phyloP scores from a whole-genome alignment of 2,797 vertebrate genomes.

The Potorous gilbertii region DNA sequence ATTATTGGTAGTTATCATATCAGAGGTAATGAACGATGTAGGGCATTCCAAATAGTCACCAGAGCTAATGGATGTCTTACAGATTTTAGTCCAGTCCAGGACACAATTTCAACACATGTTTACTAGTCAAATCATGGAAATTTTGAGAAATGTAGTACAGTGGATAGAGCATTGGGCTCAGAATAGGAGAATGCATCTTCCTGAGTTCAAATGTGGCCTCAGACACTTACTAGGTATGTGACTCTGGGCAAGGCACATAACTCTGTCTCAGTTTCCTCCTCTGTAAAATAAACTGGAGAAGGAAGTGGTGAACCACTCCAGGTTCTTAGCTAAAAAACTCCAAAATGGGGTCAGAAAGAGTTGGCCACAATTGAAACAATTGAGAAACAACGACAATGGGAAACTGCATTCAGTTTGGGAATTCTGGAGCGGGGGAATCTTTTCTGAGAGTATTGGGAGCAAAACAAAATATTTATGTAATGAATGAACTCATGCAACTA shows the following conservation, averaged over 20 bases:
- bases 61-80: neutral
- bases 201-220: neutral
- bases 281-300: neutral
- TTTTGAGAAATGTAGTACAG: neutral
- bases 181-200: neutral
- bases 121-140: constrained; percentile 32
- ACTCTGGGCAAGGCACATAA: neutral
- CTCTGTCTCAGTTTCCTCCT: neutral
- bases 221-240: neutral
- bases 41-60: neutral
- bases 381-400: neutral
- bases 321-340: neutral
- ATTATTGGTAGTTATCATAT: neutral
- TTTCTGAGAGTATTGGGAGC: constrained; percentile 16
- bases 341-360: neutral
- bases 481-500: constrained; percentile 44
- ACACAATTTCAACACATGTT: constrained; percentile 43
- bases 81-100: constrained; percentile 11
- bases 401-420: constrained; percentile 27
- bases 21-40: constrained; percentile 9
- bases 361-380: neutral
- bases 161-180: neutral
- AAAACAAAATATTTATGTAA: constrained; percentile 61
- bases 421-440: constrained; percentile 9
- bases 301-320: neutral